Percentiles rank a stretch among this genome's conserved stretches.
phyloP scores from a whole-genome alignment of 1,140 invertebrate genomes.

The Drosophila sp. region DNA sequence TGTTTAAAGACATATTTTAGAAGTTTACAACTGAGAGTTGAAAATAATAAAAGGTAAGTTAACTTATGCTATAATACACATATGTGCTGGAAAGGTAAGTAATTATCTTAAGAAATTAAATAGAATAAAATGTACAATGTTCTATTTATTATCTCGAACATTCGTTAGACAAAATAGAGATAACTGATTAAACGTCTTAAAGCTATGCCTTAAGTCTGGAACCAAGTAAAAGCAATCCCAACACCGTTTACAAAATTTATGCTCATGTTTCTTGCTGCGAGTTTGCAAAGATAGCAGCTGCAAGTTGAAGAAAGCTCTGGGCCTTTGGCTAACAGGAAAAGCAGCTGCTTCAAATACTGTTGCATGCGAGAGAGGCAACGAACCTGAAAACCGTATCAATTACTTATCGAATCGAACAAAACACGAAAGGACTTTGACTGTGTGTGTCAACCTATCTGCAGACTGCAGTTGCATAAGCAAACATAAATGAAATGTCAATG shows the following conservation, averaged over 20 bases:
- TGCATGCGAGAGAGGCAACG: constrained; percentile 15
- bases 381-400: constrained; percentile 55
- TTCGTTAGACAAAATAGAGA: too few relatives aligned
- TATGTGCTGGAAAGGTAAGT: too few relatives aligned
- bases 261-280: constrained; percentile 10
- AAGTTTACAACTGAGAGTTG: too few relatives aligned
- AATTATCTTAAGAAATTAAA: too few relatives aligned
- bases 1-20: too few relatives aligned
- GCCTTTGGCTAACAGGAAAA: neutral
- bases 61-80: too few relatives aligned
- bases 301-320: constrained; percentile 1
- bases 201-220: neutral
- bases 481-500: constrained; percentile 66
- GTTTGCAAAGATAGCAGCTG: constrained; percentile 3
- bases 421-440: constrained; percentile 42
- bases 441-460: constrained; percentile 41
- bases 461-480: constrained; percentile 57
- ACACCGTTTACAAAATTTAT: constrained; percentile 27
- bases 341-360: constrained; percentile 2
- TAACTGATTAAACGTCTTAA: too few relatives aligned
- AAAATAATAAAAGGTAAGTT: too few relatives aligned
- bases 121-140: too few relatives aligned
- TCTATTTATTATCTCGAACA: too few relatives aligned
- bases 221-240: neutral
- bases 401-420: constrained; percentile 47